Evolutionary conservation across 2,888 invertebrate genomes (phyloP).

Genomic region (Hydrotaea diabolus): DNA sequence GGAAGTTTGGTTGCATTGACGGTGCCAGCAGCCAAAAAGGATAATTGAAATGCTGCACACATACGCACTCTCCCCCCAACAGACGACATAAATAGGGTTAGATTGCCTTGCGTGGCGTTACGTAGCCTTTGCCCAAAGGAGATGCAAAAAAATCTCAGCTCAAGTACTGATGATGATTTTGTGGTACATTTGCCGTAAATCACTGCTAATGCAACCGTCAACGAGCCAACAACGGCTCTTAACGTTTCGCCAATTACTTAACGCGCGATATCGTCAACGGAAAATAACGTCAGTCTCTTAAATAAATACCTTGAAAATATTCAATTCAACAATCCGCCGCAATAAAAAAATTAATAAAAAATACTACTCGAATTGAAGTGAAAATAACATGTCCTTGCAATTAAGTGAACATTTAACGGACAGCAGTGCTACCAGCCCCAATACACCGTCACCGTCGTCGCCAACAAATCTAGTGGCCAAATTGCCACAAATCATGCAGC

Average conservation of each 20-base stretch:
- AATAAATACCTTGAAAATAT: neutral
- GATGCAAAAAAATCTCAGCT: constrained; percentile 44
- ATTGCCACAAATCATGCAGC: constrained; percentile 58
- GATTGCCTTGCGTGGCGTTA: too few relatives aligned
- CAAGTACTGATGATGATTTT: constrained; percentile 57
- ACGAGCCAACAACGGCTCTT: constrained; percentile 77
- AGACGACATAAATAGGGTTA: too few relatives aligned
- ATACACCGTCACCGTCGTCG: constrained; percentile 17
- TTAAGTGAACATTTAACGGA: constrained; percentile 69
- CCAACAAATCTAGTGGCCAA: constrained; percentile 56
- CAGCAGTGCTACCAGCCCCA: constrained; percentile 29
- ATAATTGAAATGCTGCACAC: constrained; percentile 59
- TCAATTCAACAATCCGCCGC: constrained; percentile 20
- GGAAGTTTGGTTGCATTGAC: constrained; percentile 39
- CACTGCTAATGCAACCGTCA: constrained; percentile 78
- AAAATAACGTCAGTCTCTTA: neutral
- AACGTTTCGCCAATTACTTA: constrained; percentile 54
- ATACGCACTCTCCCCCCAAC: neutral
- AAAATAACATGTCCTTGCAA: constrained; percentile 72
- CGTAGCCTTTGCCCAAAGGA: constrained; percentile 30
- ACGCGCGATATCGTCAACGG: neutral
- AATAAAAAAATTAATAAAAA: neutral
- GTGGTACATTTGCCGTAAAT: constrained; percentile 64
- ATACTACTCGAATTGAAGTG: neutral
- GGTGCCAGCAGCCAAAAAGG: constrained; percentile 48